Percentiles rank a stretch among this genome's conserved stretches.
phyloP scores from a whole-genome alignment of 2,888 invertebrate species.

The Hoplodrina blanda region DNA sequence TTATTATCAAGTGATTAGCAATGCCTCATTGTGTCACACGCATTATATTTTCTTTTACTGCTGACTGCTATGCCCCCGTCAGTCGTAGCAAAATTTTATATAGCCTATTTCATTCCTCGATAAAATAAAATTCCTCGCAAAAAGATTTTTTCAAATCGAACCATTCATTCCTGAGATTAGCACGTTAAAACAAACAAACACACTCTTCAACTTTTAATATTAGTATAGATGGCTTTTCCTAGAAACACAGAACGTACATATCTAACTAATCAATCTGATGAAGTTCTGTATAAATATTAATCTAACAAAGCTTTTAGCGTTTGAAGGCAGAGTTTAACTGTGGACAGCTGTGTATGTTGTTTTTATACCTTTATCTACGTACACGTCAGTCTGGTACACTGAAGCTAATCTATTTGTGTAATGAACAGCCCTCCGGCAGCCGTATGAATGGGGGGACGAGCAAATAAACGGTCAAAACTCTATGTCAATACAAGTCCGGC shows the following conservation, averaged over 20 bases:
- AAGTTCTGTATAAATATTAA: neutral
- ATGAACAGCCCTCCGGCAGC: conserved; percentile 35
- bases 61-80: no score
- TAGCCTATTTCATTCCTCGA: no score
- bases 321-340: neutral
- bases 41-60: no score
- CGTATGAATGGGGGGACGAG: conserved; percentile 43
- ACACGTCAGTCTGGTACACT: conserved; percentile 5
- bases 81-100: no score
- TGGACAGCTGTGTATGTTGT: neutral
- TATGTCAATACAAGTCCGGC: conserved; percentile 53
- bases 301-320: neutral
- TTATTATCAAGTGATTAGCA: no score
- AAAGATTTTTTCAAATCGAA: no score
- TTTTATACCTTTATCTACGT: conserved; percentile 5
- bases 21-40: no score
- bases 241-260: no score
- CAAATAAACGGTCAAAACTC: conserved; percentile 51
- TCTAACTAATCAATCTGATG: neutral
- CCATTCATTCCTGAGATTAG: no score
- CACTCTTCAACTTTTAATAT: no score
- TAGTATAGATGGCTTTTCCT: neutral
- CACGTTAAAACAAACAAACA: no score
- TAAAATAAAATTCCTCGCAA: no score
- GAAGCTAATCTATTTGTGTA: conserved; percentile 54